Evolutionary conservation across 1,140 invertebrate species (phyloP), one percentile per base, ranked within the genome.

Genomic region (Eriocheir sinensis): DNA sequence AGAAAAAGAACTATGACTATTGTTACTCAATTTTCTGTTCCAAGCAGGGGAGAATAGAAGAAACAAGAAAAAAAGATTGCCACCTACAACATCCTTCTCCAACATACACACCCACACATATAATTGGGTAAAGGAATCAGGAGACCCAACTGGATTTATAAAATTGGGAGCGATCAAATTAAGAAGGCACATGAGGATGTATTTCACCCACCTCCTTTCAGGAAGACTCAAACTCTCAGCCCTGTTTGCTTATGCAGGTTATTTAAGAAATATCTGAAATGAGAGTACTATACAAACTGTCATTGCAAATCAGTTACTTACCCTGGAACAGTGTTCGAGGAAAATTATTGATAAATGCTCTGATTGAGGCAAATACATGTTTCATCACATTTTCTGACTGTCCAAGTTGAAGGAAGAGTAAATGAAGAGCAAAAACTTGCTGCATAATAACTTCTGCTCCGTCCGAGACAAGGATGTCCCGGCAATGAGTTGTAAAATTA

Each of bases 261-360:
- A n/a, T n/a, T n/a, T n/a, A n/a, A n/a, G n/a, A n/a, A n/a, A n/a
- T n/a, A n/a, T n/a, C n/a, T n/a, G n/a, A n/a, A n/a, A n/a, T n/a
- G n/a, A n/a, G n/a, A 72, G 60, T 15, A 72, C 12, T n/a, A 72
- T 15, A 72, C n/a, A 72, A 72, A 72, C 60, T 15, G 12, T 15
- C 60, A 72, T 72, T n/a, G 0, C 34, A 30, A 80, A 86, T 12
- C 89, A 91, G 8, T 48, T 53, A 60, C 83, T 96, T 97, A 98
- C 98, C 98, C 98, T 98, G 97, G 97, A 98, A 99, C 34, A 98
- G 96, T 15, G 98, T 98, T 95, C 97, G 97, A 92, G 98, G 98
- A 96, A 98, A 99, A 97, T 99, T 98, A 96, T 99, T 99, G 48
- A 99, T 98, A 96, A 99, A 99, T 0, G 98, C 98, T 96, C 99